These are phyloP conservation scores for Drosophila virilis DNA, from an alignment of 1,140 invertebrate species.

Conservation along the genomic window DNA sequence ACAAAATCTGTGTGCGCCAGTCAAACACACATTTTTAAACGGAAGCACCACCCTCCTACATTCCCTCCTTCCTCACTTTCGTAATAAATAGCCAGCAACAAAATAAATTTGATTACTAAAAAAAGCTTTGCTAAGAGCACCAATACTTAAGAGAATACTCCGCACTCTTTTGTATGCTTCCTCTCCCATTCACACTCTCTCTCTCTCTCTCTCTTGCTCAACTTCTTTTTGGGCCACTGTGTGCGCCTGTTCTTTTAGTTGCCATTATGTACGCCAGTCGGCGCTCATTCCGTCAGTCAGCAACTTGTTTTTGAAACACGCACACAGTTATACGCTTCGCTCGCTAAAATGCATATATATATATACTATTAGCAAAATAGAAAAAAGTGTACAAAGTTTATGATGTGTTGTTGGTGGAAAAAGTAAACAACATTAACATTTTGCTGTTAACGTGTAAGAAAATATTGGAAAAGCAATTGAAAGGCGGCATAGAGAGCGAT, in stretches of 20 bases:
- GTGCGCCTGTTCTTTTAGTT: constrained; percentile 41
- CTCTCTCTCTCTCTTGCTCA: constrained; percentile 27
- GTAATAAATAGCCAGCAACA: background rate
- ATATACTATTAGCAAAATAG: constrained; percentile 7
- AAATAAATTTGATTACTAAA: background rate
- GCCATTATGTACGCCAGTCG: constrained; percentile 43
- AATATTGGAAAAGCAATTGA: constrained; percentile 61
- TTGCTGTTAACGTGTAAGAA: constrained; percentile 48
- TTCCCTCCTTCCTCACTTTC: background rate
- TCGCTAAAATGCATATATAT: constrained; percentile 8
- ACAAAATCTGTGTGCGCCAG: constrained; percentile 36
- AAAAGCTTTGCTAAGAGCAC: constrained; percentile 20
- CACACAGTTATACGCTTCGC: constrained; percentile 21
- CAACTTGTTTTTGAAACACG: constrained; percentile 66
- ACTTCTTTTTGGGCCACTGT: constrained; percentile 56
- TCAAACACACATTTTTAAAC: constrained; percentile 23
- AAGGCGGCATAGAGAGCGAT: constrained; percentile 70
- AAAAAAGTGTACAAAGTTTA: constrained; percentile 14
- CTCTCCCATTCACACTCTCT: constrained; percentile 3
- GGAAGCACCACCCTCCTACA: constrained; percentile 22
- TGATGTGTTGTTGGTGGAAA: constrained; percentile 13
- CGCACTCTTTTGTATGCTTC: background rate
- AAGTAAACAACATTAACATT: constrained; percentile 51
- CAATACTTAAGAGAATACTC: constrained; percentile 7
- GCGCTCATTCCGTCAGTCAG: constrained; percentile 60